A percentile compares a stretch with the other conserved stretches of the same genome.
Evolutionary conservation across 2,113 vertebrate species (phyloP).

Genomic region (Nothoprocta pentlandii): DNA sequence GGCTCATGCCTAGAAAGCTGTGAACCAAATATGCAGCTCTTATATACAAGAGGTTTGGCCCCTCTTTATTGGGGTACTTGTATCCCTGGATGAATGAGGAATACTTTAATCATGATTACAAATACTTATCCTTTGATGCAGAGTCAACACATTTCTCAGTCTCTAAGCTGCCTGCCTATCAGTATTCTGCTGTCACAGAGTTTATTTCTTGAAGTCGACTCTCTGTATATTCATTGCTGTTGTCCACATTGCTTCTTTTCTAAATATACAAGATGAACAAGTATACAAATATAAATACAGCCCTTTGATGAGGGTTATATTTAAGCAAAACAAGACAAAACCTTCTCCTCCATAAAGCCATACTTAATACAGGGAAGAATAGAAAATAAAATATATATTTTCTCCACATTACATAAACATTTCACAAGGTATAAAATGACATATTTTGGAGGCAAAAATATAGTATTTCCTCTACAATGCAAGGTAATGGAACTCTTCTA

Average conservation of each 20-base stretch:
- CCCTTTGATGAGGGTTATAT: not conserved
- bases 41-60: not conserved
- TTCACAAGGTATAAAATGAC: not conserved
- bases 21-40: not conserved
- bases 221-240: not conserved
- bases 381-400: not conserved
- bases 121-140: not conserved
- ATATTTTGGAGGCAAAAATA: not conserved
- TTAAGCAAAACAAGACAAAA: not conserved
- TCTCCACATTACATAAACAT: not conserved
- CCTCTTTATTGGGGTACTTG: not conserved
- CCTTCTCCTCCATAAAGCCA: not conserved
- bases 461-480: not conserved
- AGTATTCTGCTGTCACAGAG: not conserved
- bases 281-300: not conserved
- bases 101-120: not conserved
- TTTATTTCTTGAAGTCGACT: slow-evolving; percentile 11
- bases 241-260: not conserved
- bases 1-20: not conserved
- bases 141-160: not conserved
- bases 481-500: not conserved
- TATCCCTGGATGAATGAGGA: not conserved
- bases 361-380: not conserved
- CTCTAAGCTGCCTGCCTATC: not conserved
- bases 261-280: not conserved